Evolutionary conservation across 2,113 vertebrate genomes (phyloP).

Genomic region (Gavia stellata): DNA sequence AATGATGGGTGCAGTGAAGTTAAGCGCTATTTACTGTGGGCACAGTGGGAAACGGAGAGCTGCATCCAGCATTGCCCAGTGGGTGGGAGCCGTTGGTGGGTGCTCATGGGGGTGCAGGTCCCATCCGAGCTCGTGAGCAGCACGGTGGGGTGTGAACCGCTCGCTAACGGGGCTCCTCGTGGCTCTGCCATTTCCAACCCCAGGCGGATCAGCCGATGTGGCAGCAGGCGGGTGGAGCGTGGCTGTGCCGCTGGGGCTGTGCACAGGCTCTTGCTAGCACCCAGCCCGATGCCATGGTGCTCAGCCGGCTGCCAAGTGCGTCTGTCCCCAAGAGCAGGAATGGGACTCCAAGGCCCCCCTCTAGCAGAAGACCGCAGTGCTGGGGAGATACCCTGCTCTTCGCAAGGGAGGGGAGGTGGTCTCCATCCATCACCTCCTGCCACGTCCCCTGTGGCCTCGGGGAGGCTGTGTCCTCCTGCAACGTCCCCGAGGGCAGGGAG

Average conservation of each 20-base stretch:
- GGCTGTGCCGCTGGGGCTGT: accelerated
- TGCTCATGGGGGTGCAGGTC: accelerated
- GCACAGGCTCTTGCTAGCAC: accelerated
- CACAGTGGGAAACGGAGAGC: too few relatives aligned
- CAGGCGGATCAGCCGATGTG: accelerated
- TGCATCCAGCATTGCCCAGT: accelerated
- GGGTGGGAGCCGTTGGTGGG: neutral
- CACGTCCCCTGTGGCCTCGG: too few relatives aligned
- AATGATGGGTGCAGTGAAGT: too few relatives aligned
- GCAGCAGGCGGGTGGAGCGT: neutral
- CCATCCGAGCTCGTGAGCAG: accelerated
- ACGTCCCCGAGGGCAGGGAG: accelerated
- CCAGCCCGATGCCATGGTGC: neutral
- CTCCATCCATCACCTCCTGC: neutral
- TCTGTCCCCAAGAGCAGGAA: neutral
- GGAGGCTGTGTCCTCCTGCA: neutral
- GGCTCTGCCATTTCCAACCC: neutral
- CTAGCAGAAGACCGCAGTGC: neutral
- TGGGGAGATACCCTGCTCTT: neutral
- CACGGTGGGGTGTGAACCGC: accelerated
- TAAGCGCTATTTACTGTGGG: accelerated
- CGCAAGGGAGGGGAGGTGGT: too few relatives aligned
- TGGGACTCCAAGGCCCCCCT: neutral
- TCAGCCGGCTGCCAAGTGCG: neutral
- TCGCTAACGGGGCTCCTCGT: accelerated